Percentiles rank a stretch among this genome's conserved stretches.
These are phyloP conservation scores for Betta splendens DNA, from an alignment of 2,797 vertebrate species.

Conservation along the genomic window DNA sequence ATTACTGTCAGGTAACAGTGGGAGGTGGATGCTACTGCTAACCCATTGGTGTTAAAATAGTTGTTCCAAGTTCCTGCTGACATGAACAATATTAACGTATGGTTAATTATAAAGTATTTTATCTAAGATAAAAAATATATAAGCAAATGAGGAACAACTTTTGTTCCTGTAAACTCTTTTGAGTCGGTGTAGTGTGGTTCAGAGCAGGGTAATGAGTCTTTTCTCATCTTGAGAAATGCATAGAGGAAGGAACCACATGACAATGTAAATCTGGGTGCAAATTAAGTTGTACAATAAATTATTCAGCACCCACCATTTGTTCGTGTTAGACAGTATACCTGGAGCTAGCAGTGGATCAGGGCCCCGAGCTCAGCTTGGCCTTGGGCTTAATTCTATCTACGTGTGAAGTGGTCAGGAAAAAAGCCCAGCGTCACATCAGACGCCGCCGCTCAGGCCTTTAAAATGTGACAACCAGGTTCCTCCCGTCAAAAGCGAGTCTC, in stretches of 20 bases:
- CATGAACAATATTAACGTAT: too few relatives aligned
- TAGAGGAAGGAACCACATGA: neutral
- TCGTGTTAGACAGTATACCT: constrained; percentile 12
- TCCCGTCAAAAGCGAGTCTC: constrained; percentile 46
- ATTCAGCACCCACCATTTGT: neutral
- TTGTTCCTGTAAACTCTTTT: neutral
- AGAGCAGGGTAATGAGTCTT: neutral
- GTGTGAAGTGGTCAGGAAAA: constrained; percentile 18
- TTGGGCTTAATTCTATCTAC: constrained; percentile 24
- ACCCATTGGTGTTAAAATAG: constrained; percentile 24
- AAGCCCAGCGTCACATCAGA: constrained; percentile 5
- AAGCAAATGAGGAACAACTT: too few relatives aligned
- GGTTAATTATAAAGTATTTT: too few relatives aligned
- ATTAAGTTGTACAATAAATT: constrained; percentile 4
- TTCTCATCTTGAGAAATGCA: constrained; percentile 12
- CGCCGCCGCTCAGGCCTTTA: constrained; percentile 17
- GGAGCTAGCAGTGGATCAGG: constrained; percentile 20
- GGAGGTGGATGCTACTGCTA: constrained; percentile 58
- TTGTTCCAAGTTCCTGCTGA: too few relatives aligned
- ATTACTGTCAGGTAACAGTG: constrained; percentile 64
- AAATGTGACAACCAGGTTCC: constrained; percentile 25
- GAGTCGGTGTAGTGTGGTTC: neutral
- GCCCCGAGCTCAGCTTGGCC: constrained; percentile 28
- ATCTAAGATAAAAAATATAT: too few relatives aligned
- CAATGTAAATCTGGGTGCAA: neutral